Percentiles rank a stretch among this genome's conserved stretches.
These are phyloP conservation scores for Stegana nigrithorax DNA, from an alignment of 2,888 invertebrate genomes.

Conservation along the genomic window DNA sequence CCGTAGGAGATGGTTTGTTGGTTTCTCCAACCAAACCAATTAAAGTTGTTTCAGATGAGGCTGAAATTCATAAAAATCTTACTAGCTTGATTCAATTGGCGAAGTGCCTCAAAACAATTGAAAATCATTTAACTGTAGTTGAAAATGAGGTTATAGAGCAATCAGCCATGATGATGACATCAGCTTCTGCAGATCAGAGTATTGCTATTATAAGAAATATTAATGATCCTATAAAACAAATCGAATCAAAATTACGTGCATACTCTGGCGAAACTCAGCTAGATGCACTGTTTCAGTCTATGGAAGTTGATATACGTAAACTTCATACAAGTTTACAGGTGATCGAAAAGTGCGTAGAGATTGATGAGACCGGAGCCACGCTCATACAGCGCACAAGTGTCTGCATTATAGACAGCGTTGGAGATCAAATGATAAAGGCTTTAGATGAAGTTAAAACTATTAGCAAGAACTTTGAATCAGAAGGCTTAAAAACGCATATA, in stretches of 20 bases:
- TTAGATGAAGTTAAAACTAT: conserved; percentile 71
- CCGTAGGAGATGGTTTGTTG: conserved; percentile 71
- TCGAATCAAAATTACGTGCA: conserved; percentile 73
- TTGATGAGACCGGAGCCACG: conserved; percentile 76
- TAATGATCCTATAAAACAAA: conserved; percentile 74
- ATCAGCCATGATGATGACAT: conserved; percentile 76
- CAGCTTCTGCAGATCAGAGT: conserved; percentile 76
- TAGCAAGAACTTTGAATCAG: conserved; percentile 69
- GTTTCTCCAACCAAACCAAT: conserved; percentile 45
- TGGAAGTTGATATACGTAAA: conserved; percentile 74
- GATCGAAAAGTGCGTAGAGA: conserved; percentile 77
- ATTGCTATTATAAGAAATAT: conserved; percentile 76
- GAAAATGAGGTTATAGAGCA: conserved; percentile 76
- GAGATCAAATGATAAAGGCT: conserved; percentile 71
- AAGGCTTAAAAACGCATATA: conserved; percentile 68
- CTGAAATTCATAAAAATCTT: conserved; percentile 68
- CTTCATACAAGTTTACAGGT: conserved; percentile 76
- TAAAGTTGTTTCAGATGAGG: conserved; percentile 69
- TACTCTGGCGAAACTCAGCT: conserved; percentile 69
- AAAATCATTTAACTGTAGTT: conserved; percentile 73
- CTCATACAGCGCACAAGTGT: conserved; percentile 78
- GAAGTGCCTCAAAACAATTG: conserved; percentile 69
- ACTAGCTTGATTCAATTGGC: conserved; percentile 66
- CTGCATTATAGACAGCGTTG: conserved; percentile 74
- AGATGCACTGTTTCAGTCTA: conserved; percentile 70